Percentiles rank a stretch among this genome's conserved stretches.
Evolutionary conservation across 1,140 invertebrate species (phyloP).

Genomic region (Parapsyche elsis): DNA sequence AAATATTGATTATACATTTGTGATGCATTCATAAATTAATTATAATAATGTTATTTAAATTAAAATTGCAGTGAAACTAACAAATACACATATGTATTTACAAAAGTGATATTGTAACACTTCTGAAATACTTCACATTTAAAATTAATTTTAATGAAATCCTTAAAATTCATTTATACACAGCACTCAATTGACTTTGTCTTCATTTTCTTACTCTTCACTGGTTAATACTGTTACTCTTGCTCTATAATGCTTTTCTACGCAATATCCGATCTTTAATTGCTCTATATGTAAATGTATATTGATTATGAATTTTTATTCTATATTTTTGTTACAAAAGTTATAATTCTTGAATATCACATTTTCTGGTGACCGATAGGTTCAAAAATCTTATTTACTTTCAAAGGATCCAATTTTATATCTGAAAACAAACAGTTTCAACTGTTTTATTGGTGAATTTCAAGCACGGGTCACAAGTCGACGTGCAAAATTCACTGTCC

Average conservation of each 20-base stretch:
- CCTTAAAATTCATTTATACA: background rate
- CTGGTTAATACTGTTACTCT: background rate
- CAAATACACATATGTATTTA: background rate
- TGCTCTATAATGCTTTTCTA: no score
- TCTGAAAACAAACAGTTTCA: constrained; percentile 27
- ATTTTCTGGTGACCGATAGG: background rate
- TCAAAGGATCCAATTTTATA: constrained; percentile 9
- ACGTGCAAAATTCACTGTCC: background rate
- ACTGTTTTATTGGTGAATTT: constrained; percentile 12
- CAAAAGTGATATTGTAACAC: background rate
- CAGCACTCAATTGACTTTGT: constrained; percentile 8
- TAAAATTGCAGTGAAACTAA: no score
- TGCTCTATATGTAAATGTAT: no score
- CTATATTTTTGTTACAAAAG: no score
- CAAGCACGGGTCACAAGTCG: background rate
- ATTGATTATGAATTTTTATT: no score
- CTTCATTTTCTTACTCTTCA: background rate
- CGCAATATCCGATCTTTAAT: no score
- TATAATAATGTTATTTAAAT: constrained; percentile 3
- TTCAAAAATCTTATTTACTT: constrained; percentile 15
- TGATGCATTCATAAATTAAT: constrained; percentile 1
- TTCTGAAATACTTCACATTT: no score
- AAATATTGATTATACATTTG: no score
- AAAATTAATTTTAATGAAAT: background rate
- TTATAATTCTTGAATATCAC: background rate